Base-by-base conservation (phyloP, 1,140 invertebrate genomes). In the Drosophila tropicalis region DNA sequence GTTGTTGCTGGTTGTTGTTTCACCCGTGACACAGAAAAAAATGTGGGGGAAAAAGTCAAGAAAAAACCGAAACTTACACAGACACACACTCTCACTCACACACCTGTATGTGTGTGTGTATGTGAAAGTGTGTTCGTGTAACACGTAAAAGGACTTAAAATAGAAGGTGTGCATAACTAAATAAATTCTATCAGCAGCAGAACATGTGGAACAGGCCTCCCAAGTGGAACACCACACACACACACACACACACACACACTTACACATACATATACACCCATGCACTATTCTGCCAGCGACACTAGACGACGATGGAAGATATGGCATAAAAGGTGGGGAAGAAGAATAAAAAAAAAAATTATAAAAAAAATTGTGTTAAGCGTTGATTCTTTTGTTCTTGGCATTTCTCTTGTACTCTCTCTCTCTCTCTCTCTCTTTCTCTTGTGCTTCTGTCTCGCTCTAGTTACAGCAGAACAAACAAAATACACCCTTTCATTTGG, bases 91-190 rank as follows among this genome's bases (percentile, higher is more conserved):
- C 5, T 62, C 32, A 36, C 17, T 40, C 40, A 55, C 12, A 32
- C 44, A 36, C 25, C 25, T 5, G 1, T 0, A 25, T 25, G 4
- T 25, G 25, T 65, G 51, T 72, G 58, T 68, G 72, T 81, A 84
- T 76, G 81, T 73, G 72, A 72, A 72, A 79, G 55, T 82, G 67
- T 79, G 81, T 73, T 87, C 83, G 76, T 82, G 83, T 79, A 63
- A 81, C 83, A 86, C 83, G 83, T 87, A 83, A 79, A 86, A 79
- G 66, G 71, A 76, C 84, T 86, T 73, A 83, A 79, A 86, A 86
- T 79, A 51, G 83, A 86, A 86, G 82, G 82, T 86, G 82, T 86
- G 82, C 82, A 86, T 86, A 86, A 86, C 82, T 87, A 86, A 86
- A 86, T 86, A 87, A 86, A 86, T 86, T 86, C 83, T 86, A 87